Evolutionary conservation across 2,797 vertebrate genomes (phyloP).

Genomic region (Platalea minor): DNA sequence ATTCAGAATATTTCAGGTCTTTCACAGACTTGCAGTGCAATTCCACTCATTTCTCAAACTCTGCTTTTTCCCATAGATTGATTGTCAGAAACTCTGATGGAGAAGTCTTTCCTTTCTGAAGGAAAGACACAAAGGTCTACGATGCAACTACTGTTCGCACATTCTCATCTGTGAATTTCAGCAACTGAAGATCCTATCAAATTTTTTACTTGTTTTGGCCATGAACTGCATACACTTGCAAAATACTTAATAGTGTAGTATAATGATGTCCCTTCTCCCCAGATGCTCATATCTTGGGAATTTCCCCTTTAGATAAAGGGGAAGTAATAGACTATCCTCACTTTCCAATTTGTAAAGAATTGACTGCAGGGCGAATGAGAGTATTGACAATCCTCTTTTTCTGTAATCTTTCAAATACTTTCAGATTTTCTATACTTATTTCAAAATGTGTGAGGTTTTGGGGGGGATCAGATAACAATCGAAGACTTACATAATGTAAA

Average conservation of each 20-base stretch:
- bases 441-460: not conserved
- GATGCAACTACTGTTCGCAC: not conserved
- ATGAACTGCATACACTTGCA: not conserved
- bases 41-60: not conserved
- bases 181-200: not conserved
- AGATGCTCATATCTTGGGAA: not conserved
- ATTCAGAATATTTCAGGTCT: not conserved
- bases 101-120: not conserved
- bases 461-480: not conserved
- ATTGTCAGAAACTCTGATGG: not conserved
- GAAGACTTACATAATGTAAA: not conserved
- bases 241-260: not conserved
- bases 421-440: not conserved
- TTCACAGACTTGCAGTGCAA: not conserved
- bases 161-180: not conserved
- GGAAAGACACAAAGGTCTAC: not conserved
- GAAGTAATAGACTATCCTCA: not conserved
- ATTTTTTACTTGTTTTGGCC: not conserved
- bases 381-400: not conserved
- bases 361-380: not conserved
- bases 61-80: not conserved
- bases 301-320: not conserved
- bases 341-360: not conserved
- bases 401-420: not conserved
- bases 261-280: not conserved